Evolutionary conservation across 2,888 invertebrate species (phyloP), one percentile per base, ranked within the genome.

Genomic region (Augochlorella aurata): DNA sequence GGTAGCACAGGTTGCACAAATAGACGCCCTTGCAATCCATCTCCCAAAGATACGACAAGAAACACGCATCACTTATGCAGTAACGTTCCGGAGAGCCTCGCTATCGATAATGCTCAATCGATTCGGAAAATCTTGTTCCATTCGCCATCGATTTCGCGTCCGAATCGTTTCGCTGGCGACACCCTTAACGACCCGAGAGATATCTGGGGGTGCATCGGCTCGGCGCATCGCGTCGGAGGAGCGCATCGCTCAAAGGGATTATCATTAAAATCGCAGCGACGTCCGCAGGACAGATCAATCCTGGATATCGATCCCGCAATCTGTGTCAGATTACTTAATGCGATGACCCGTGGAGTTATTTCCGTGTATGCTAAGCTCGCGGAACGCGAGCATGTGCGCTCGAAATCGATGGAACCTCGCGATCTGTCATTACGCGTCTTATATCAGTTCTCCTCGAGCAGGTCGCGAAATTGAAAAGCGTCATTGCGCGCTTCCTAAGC

Each of bases 281-380:
- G 44, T 52, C 45, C n/a, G 49, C 16, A 21, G n/a, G 47, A 16
- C 38, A 69, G 66, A 81, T 74, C 70, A 70, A 71, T 74, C 49
- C 45, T 70, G 44, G 67, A 73, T 73, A 73, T 82, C 71, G 69
- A 73, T 75, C 73, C 65, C 24, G 65, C 63, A 82, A 82, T 79
- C 72, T 73, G 58, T 69, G 69, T 72, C 69, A 70, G 79, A 82
- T 79, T 79, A 75, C 74, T 82, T 82, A 82, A 82, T 72, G 68
- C 61, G 68, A 63, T 75, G 79, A 79, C 71, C 79, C 70, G 29
- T 44, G 54, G 14, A 45, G 69, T 72, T 76, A 82, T 80, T 73
- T 76, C 69, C 75, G 82, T 73, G 79, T 65, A 68, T 24, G 52
- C 44, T 47, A 44, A 66, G 68, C 52, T 54, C 68, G 54, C 21